Percentiles rank a stretch among this genome's conserved stretches.
phyloP scores from a whole-genome alignment of 2,888 invertebrate species.

The Synanthedon vespiformis region DNA sequence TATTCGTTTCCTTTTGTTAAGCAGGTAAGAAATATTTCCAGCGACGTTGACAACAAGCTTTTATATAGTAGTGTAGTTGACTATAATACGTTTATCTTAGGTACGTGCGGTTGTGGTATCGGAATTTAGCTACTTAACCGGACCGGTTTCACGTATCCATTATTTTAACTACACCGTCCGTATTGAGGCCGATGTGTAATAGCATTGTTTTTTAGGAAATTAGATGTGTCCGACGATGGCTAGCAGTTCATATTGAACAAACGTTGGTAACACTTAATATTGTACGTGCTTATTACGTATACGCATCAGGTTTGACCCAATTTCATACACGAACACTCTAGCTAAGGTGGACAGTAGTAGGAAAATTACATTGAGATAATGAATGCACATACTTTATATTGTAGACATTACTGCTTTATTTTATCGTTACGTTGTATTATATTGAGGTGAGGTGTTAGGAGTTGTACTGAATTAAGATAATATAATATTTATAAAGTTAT shows the following conservation, averaged over 20 bases:
- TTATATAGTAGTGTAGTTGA: neutral
- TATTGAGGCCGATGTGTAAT: neutral
- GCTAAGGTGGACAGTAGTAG: neutral
- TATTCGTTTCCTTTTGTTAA: too few species aligned
- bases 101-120: neutral
- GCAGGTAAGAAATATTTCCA: neutral
- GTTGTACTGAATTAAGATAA: too few species aligned
- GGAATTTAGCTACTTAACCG: slow-evolving; percentile 2
- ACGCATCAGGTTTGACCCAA: neutral
- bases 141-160: slow-evolving; percentile 33
- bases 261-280: neutral
- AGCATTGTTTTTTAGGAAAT: neutral
- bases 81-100: too few species aligned
- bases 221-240: neutral
- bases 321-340: neutral
- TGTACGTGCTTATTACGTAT: neutral
- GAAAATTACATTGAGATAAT: neutral
- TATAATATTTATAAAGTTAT: too few species aligned
- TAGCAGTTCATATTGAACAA: neutral
- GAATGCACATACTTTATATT: too few species aligned
- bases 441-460: too few species aligned
- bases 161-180: slow-evolving; percentile 1
- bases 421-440: too few species aligned
- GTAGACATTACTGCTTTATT: too few species aligned
- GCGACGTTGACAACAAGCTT: neutral